phyloP scores from a whole-genome alignment of 2,797 vertebrate species.

The Sebastes oblongus region DNA sequence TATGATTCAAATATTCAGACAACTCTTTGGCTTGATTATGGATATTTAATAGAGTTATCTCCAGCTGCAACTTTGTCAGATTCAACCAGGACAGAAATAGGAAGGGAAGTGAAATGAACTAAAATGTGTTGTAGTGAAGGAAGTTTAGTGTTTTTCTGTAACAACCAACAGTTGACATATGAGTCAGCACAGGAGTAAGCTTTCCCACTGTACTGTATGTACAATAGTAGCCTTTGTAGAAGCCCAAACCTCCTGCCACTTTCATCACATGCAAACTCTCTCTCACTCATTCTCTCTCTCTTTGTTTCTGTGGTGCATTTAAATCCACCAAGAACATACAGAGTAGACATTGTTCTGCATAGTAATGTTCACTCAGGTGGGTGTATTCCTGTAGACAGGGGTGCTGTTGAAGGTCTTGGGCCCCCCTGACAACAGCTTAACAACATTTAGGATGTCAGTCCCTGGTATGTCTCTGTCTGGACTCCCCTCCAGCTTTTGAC shows the following conservation, averaged over 20 bases:
- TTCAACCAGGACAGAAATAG: neutral
- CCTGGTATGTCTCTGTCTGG: neutral
- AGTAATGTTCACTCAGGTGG: neutral
- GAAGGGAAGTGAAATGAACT: neutral
- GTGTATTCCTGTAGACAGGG: neutral
- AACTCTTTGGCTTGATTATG: neutral
- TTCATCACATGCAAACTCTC: slow-evolving; percentile 3
- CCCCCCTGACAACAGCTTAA: neutral
- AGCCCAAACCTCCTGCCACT: slow-evolving; percentile 1
- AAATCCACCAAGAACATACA: slow-evolving; percentile 27
- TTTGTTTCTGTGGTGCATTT: slow-evolving; percentile 1
- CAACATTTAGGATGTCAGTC: neutral
- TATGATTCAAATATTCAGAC: neutral
- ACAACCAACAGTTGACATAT: neutral
- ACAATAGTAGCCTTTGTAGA: slow-evolving; percentile 54
- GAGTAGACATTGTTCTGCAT: slow-evolving; percentile 28
- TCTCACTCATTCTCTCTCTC: neutral
- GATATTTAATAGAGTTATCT: neutral
- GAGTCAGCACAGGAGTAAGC: slow-evolving; percentile 4
- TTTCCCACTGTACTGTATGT: neutral
- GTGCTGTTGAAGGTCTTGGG: neutral
- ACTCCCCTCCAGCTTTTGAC: neutral
- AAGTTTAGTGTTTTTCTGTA: neutral
- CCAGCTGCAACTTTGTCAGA: neutral
- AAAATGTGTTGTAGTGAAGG: neutral